Evolutionary conservation across 2,113 vertebrate species (phyloP).

Genomic region (Cochlearius cochlearius): DNA sequence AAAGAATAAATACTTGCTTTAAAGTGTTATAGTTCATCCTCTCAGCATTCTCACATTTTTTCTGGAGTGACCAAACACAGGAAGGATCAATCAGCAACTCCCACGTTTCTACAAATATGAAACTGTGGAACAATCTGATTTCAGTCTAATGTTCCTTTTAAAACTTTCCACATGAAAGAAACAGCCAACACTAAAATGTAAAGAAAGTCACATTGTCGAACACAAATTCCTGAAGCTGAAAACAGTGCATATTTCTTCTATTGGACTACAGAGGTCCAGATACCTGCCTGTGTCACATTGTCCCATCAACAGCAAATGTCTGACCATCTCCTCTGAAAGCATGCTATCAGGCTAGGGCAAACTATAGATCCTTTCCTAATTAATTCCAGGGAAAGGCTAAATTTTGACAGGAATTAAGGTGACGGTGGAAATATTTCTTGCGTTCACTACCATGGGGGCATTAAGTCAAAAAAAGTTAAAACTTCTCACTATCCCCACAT

Average conservation of each 20-base stretch:
- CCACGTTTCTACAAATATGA: background rate
- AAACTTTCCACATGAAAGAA: background rate
- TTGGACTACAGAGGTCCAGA: background rate
- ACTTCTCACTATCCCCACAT: background rate
- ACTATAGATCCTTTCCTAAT: background rate
- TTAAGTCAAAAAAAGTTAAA: background rate
- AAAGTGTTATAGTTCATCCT: background rate
- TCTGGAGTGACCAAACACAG: background rate
- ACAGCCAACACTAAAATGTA: background rate
- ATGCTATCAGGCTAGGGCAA: background rate
- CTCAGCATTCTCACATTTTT: background rate
- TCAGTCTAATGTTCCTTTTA: background rate
- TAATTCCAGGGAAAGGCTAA: background rate
- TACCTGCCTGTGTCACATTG: background rate
- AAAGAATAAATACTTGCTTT: background rate
- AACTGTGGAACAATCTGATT: background rate
- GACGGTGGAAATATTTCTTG: background rate
- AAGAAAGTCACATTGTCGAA: background rate
- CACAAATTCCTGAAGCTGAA: background rate
- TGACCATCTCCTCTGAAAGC: background rate
- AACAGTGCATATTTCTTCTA: background rate
- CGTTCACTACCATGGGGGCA: fast-evolving
- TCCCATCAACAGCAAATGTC: background rate
- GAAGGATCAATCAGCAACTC: background rate
- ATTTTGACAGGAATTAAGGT: background rate